Conservation (phyloP, 2,113 vertebrate genomes). For the Pteruthius melanotis region DNA sequence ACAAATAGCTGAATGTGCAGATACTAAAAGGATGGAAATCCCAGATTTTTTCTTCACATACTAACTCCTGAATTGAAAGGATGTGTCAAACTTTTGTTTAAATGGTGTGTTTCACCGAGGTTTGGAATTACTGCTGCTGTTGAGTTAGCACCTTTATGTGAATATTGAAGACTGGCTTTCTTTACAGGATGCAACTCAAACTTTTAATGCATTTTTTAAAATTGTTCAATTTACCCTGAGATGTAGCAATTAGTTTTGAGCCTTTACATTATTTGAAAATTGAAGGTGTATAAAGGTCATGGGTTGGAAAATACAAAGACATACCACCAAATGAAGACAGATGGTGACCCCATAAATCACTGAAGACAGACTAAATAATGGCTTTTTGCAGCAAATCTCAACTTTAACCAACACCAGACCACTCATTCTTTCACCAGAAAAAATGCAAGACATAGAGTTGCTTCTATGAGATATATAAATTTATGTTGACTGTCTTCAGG, state of each 20-base stretch:
- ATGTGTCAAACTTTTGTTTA: neutral
- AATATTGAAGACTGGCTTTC: neutral
- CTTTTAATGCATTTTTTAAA: neutral
- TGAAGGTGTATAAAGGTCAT: neutral
- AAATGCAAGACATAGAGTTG: neutral
- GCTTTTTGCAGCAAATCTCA: neutral
- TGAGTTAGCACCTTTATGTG: neutral
- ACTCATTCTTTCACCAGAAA: neutral
- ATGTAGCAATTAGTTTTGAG: neutral
- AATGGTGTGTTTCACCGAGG: neutral
- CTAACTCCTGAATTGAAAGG: neutral
- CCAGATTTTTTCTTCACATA: neutral
- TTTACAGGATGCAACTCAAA: neutral
- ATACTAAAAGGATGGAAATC: neutral
- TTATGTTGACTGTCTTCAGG: neutral
- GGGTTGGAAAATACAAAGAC: neutral
- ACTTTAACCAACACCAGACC: neutral
- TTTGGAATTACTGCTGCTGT: neutral
- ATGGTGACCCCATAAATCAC: neutral
- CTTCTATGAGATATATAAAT: neutral
- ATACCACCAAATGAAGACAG: neutral
- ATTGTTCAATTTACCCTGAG: neutral
- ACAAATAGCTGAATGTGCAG: neutral
- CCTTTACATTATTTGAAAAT: neutral
- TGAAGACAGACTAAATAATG: neutral